Evolutionary conservation across 2,113 vertebrate genomes (phyloP).

Genomic region (Saccopteryx bilineata): DNA sequence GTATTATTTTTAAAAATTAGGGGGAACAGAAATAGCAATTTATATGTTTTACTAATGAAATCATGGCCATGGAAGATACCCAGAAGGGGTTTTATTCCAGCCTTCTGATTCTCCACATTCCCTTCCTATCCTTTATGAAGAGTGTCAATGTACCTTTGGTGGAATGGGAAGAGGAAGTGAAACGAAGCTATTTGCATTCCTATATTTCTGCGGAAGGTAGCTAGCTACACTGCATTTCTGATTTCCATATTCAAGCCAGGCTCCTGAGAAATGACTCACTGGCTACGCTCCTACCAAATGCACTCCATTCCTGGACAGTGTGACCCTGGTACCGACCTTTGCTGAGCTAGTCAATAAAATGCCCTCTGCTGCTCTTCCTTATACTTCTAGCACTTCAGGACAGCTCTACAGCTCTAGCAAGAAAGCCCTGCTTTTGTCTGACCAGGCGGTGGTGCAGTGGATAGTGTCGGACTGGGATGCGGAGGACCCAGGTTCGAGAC

Average conservation of each 20-base stretch:
- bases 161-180: not conserved
- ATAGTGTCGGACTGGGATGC: no score
- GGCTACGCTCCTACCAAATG: not conserved
- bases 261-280: conserved; percentile 10
- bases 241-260: not conserved
- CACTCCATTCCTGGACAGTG: not conserved
- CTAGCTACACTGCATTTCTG: not conserved
- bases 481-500: no score
- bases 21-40: not conserved
- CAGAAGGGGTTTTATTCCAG: conserved; percentile 4
- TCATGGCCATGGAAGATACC: not conserved
- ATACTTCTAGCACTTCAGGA: not conserved
- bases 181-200: not conserved
- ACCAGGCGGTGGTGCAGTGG: no score
- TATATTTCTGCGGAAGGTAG: not conserved
- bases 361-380: not conserved
- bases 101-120: not conserved
- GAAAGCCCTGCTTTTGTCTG: not conserved
- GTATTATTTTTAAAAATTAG: conserved; percentile 36
- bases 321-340: not conserved
- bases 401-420: not conserved
- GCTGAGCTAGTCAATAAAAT: not conserved
- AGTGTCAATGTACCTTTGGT: not conserved
- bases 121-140: not conserved
- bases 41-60: not conserved